These are phyloP conservation scores for Heliangelus exortis DNA, from an alignment of 2,797 vertebrate genomes.

Conservation along the genomic window DNA sequence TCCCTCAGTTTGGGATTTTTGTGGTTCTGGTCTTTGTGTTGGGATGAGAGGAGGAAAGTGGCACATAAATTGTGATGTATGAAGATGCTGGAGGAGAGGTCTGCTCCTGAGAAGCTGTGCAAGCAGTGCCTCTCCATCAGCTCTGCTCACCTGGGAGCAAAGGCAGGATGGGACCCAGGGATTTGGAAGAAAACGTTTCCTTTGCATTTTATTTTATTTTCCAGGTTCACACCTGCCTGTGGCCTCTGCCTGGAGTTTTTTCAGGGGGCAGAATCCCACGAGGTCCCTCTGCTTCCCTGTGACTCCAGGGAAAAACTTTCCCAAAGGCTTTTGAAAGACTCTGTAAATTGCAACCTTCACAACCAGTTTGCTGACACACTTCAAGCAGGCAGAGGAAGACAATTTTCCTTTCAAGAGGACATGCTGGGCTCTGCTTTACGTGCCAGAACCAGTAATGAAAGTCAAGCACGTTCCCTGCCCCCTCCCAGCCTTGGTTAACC, in stretches of 20 bases:
- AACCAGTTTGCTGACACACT: neutral
- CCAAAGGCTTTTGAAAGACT: conserved; percentile 50
- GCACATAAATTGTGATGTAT: neutral
- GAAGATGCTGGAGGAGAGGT: neutral
- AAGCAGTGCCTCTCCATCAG: neutral
- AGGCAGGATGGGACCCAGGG: fast-evolving
- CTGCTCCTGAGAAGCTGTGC: neutral
- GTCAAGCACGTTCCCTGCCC: neutral
- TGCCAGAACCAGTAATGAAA: conserved; percentile 22
- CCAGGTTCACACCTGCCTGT: neutral
- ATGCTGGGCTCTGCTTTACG: neutral
- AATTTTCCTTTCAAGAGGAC: conserved; percentile 25
- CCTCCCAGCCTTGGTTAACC: conserved; percentile 5
- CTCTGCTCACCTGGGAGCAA: neutral
- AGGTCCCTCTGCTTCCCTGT: neutral
- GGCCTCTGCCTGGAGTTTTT: fast-evolving
- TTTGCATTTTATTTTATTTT: neutral
- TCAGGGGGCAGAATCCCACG: no score
- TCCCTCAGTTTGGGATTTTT: neutral
- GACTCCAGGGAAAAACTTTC: neutral
- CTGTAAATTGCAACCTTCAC: conserved; percentile 16
- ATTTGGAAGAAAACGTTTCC: neutral
- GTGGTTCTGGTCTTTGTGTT: neutral
- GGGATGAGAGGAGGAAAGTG: neutral
- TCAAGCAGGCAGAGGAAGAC: neutral